These are phyloP conservation scores for Limnephilus marmoratus DNA, from an alignment of 2,888 invertebrate species.

Conservation along the genomic window DNA sequence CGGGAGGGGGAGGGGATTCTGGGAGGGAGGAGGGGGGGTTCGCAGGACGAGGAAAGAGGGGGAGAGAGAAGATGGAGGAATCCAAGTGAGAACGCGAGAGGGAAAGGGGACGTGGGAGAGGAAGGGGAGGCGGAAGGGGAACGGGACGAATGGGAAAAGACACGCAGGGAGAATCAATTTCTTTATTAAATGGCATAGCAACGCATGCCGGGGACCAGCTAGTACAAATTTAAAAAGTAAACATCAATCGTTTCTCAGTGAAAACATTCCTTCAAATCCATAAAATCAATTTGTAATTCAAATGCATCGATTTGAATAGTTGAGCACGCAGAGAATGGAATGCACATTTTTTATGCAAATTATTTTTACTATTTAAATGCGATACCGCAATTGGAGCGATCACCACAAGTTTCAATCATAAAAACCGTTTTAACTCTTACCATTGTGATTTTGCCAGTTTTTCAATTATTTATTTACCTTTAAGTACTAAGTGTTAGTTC, in stretches of 20 bases:
- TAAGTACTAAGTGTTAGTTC: background rate
- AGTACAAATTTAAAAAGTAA: background rate
- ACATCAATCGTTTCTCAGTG: background rate
- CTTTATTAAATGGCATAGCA: too few relatives aligned
- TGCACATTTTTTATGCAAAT: background rate
- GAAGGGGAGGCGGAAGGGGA: too few relatives aligned
- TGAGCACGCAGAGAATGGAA: background rate
- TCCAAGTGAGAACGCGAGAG: too few relatives aligned
- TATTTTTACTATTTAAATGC: conserved; percentile 7
- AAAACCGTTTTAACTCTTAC: background rate
- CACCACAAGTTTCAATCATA: conserved; percentile 36
- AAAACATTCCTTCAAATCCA: background rate
- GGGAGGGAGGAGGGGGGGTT: too few relatives aligned
- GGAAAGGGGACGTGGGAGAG: too few relatives aligned
- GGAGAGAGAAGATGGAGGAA: too few relatives aligned
- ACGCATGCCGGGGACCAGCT: too few relatives aligned
- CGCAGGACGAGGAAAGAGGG: too few relatives aligned
- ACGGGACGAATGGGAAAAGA: too few relatives aligned
- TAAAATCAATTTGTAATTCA: background rate
- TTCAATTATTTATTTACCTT: too few relatives aligned
- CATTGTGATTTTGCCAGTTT: background rate
- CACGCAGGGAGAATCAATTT: too few relatives aligned
- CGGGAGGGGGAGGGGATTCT: too few relatives aligned
- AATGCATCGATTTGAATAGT: background rate
- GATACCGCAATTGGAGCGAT: conserved; percentile 7